Conservation (phyloP, 2,113 vertebrate genomes). For the Hemiscyllium ocellatum region DNA sequence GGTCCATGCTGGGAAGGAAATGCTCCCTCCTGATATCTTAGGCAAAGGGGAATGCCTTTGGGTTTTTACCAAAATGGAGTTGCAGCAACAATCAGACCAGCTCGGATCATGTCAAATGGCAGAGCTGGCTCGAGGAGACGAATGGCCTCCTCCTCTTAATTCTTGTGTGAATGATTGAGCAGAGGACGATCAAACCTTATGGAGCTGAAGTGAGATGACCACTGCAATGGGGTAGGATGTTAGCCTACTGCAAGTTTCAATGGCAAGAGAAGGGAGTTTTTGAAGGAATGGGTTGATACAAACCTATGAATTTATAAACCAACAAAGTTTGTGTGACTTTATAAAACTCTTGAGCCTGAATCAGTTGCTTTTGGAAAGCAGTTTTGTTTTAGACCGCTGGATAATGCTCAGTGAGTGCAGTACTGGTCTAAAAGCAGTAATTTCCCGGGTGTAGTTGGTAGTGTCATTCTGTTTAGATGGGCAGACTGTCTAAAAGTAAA, state of each 20-base stretch:
- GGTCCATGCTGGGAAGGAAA: no score
- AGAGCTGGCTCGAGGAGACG: no score
- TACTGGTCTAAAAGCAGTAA: background rate
- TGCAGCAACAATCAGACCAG: no score
- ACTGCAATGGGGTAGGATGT: background rate
- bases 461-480: background rate
- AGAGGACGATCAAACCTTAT: background rate
- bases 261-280: background rate
- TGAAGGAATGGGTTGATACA: background rate
- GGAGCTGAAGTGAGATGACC: background rate
- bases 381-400: no score
- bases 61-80: conserved; percentile 50
- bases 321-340: background rate
- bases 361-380: background rate
- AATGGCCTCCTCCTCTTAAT: no score
- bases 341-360: background rate
- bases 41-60: background rate
- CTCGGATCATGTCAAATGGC: no score
- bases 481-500: background rate
- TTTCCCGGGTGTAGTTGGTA: no score
- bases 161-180: no score
- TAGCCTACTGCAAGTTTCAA: background rate
- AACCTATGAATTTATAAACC: background rate
- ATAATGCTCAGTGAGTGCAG: background rate
- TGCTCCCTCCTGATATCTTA: background rate